These are phyloP conservation scores for Turnix velox DNA, from an alignment of 2,113 vertebrate genomes.

Conservation along the genomic window DNA sequence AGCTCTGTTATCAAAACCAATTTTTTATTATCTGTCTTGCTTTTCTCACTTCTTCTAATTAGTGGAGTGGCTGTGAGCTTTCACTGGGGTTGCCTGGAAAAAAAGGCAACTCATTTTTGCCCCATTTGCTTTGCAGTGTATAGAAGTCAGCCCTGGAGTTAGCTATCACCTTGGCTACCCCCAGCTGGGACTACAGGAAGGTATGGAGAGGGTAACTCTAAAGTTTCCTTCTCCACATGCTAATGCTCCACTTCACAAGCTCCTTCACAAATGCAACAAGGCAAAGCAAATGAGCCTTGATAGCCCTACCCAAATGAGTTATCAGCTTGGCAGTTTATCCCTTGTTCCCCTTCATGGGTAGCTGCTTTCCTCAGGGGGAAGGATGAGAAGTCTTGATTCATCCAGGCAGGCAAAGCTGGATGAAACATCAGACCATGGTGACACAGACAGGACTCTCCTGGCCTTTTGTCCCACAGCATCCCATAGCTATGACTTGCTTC, in stretches of 20 bases:
- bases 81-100: background rate
- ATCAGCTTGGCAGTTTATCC: background rate
- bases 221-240: background rate
- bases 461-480: background rate
- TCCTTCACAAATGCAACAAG: background rate
- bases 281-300: conserved; percentile 18
- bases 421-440: background rate
- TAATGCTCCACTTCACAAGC: background rate
- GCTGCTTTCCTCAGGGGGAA: background rate
- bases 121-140: background rate
- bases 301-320: background rate
- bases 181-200: accelerated
- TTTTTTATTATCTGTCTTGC: background rate
- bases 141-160: background rate
- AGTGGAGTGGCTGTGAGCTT: background rate
- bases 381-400: background rate
- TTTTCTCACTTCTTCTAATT: background rate
- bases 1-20: background rate
- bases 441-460: background rate
- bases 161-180: background rate
- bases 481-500: background rate
- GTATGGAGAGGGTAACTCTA: background rate
- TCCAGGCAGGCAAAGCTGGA: background rate
- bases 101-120: background rate
- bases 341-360: background rate